These are phyloP conservation scores for Ceratina calcarata DNA, from an alignment of 1,140 invertebrate species.

Conservation along the genomic window DNA sequence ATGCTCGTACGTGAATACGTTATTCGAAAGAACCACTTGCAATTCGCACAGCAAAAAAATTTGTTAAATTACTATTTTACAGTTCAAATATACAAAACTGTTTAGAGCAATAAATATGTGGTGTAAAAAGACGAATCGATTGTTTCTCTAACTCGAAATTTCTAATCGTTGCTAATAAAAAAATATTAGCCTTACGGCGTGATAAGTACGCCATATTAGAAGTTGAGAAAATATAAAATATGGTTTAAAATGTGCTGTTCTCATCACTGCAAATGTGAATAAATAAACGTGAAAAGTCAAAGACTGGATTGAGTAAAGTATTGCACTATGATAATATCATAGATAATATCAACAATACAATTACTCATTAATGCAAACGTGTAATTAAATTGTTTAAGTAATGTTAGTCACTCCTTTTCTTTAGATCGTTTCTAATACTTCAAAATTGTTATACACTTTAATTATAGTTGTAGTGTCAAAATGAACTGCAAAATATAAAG, in stretches of 20 bases:
- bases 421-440: slow-evolving; percentile 51
- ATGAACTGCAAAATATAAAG: slow-evolving; percentile 56
- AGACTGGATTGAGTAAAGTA: neutral
- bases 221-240: slow-evolving; percentile 34
- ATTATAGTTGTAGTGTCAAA: slow-evolving; percentile 56
- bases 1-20: neutral
- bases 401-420: slow-evolving; percentile 20
- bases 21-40: slow-evolving; percentile 19
- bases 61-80: neutral
- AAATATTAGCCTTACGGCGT: slow-evolving; percentile 35
- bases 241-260: slow-evolving; percentile 34
- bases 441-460: slow-evolving; percentile 64
- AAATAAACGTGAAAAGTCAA: slow-evolving; percentile 30
- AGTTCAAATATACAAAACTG: neutral
- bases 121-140: no score
- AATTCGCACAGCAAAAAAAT: slow-evolving; percentile 9
- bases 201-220: slow-evolving; percentile 43
- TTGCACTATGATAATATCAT: slow-evolving; percentile 16
- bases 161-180: slow-evolving; percentile 23
- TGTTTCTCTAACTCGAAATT: neutral
- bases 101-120: neutral
- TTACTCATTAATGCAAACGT: slow-evolving; percentile 8
- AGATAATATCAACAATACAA: neutral
- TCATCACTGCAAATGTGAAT: slow-evolving; percentile 27
- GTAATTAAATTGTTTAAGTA: slow-evolving; percentile 9